Evolutionary conservation across 2,888 invertebrate species (phyloP).

Genomic region (Drosophila multiciliata): DNA sequence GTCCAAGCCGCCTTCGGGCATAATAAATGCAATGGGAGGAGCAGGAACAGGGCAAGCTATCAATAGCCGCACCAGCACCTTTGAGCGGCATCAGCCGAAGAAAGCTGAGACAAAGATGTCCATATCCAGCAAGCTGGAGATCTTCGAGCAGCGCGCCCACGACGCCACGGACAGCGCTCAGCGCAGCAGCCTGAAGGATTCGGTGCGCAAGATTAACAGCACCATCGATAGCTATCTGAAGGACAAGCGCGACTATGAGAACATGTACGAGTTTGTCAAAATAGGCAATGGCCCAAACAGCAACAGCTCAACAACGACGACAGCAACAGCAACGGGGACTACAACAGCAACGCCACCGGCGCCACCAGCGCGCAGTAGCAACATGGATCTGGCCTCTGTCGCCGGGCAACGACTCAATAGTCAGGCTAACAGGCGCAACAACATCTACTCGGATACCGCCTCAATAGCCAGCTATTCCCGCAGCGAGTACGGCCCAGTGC

Average conservation of each 20-base stretch:
- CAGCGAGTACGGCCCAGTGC: constrained; percentile 83
- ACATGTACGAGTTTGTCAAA: constrained; percentile 83
- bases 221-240: constrained; percentile 85
- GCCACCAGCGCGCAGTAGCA: constrained; percentile 78
- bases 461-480: constrained; percentile 83
- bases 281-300: constrained; percentile 51
- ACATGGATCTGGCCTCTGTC: constrained; percentile 65
- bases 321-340: constrained; percentile 13
- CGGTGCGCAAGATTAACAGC: constrained; percentile 84
- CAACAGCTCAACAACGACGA: constrained; percentile 20
- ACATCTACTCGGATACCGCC: constrained; percentile 78
- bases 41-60: constrained; percentile 6
- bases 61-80: constrained; percentile 82
- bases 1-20: constrained; percentile 31
- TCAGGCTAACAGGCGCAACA: constrained; percentile 65
- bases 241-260: constrained; percentile 84
- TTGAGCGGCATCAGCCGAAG: constrained; percentile 79
- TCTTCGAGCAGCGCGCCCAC: constrained; percentile 76
- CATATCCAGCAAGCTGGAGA: constrained; percentile 82
- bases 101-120: constrained; percentile 79
- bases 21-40: constrained; percentile 1
- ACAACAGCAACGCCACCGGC: constrained; percentile 75
- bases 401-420: constrained; percentile 64
- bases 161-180: constrained; percentile 59
- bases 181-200: constrained; percentile 84